Base-by-base conservation (phyloP, 2,888 invertebrate genomes). In the Athetis lepigone region DNA sequence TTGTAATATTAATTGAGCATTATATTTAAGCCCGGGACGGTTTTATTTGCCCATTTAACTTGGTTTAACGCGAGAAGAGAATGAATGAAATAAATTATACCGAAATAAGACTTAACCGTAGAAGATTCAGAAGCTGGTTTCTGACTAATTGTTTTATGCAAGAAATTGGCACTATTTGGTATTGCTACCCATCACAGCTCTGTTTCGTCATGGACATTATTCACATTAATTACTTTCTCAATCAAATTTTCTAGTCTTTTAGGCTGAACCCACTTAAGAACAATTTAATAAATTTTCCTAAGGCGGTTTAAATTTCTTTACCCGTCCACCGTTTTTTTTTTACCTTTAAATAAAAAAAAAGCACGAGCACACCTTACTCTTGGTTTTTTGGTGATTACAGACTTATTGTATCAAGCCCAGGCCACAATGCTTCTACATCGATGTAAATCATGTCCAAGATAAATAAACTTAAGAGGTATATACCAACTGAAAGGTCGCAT, bases 1-100 rank as follows among this genome's bases (percentile, higher is more conserved):
- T 70, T 68, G 43, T 65, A 72, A 73, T 62, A 58, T 75, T 75
- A 79, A 65, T 77, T 75, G 74, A 58, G 81, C 77, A 75, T 79
- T 80, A 70, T 65, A 75, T 71, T 74, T 65, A 67, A 73, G 51
- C 71, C 52, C 63, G 70, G 81, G 70, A 66, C 62, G 39, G 4
- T 60, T 67, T 75, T 37, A 23, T 67, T 69, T 59, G 51, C 52
- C 21, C 7, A n/a, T 5, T n/a, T n/a, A n/a, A 2, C 46, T 45
- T 8, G 8, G 0, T 50, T 49, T 0, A 4, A 29, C 7, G n/a
- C 9, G 13, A 25, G 27, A n/a, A 29, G 0, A 3, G 37, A 54
- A 36, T 13, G 13, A 29, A 61, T 69, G 16, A 42, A 36, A 42
- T 16, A 11, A 40, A 16, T 39, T 2, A 9, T 8, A 19, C 11